These are phyloP conservation scores for Tetraneura akinire DNA, from an alignment of 1,140 invertebrate genomes.

Conservation along the genomic window DNA sequence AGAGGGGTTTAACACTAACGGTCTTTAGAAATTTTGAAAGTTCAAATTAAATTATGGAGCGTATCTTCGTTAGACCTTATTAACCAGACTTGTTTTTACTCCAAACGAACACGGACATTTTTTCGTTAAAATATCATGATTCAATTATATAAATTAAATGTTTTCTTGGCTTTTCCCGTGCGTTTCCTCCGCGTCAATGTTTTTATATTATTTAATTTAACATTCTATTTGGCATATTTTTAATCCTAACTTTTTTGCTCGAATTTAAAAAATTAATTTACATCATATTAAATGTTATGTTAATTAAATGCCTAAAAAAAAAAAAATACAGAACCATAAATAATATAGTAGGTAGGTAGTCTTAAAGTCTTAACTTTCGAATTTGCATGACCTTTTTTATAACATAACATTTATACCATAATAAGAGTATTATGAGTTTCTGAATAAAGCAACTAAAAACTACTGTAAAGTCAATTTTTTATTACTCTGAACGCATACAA, in stretches of 20 bases:
- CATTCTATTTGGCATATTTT: neutral
- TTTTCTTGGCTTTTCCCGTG: slow-evolving; percentile 15
- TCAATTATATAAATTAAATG: slow-evolving; percentile 40
- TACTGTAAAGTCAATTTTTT: too few species aligned
- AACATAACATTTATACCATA: too few species aligned
- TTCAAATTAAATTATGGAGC: slow-evolving; percentile 39
- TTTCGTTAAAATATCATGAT: slow-evolving; percentile 35
- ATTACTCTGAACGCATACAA: too few species aligned
- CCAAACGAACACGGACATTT: neutral
- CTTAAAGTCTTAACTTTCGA: too few species aligned
- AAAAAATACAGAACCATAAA: too few species aligned
- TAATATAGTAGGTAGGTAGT: too few species aligned
- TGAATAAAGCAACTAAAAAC: too few species aligned
- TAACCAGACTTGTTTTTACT: slow-evolving; percentile 14
- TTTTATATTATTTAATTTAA: neutral
- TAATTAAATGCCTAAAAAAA: neutral
- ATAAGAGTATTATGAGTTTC: too few species aligned
- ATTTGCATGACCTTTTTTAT: too few species aligned
- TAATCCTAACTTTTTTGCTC: slow-evolving; percentile 2
- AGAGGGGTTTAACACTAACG: neutral
- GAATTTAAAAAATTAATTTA: slow-evolving; percentile 14
- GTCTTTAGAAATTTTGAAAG: slow-evolving; percentile 11
- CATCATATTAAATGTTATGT: neutral
- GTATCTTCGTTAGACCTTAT: slow-evolving; percentile 37
- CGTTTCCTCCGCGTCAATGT: neutral